phyloP scores from a whole-genome alignment of 1,140 invertebrate species.

The Drosophila tropicalis region DNA sequence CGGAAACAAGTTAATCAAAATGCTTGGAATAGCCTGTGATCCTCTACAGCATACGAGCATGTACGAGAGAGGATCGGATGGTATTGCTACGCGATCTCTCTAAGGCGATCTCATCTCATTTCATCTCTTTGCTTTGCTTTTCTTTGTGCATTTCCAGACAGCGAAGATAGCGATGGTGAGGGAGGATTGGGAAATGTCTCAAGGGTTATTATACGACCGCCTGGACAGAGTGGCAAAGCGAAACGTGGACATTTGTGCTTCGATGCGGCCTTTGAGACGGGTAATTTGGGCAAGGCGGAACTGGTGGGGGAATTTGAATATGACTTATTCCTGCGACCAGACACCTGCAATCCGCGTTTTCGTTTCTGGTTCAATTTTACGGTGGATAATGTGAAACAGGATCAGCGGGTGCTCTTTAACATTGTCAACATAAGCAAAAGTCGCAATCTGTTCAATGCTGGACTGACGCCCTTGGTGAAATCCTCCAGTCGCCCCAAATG shows the following conservation, averaged over 20 bases:
- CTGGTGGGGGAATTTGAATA: conserved; percentile 97
- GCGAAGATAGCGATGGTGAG: conserved; percentile 97
- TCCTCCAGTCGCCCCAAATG: conserved; percentile 95
- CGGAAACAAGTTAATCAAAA: conserved; percentile 37
- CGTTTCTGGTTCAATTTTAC: conserved; percentile 99
- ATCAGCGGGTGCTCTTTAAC: conserved; percentile 98
- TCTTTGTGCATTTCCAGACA: conserved; percentile 86
- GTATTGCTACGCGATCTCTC: conserved; percentile 65
- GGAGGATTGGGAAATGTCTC: conserved; percentile 97
- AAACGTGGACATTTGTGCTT: conserved; percentile 96
- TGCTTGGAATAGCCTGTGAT: conserved; percentile 84
- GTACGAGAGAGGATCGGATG: conserved; percentile 85
- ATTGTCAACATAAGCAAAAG: conserved; percentile 98
- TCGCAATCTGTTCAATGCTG: conserved; percentile 93
- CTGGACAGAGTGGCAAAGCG: conserved; percentile 94
- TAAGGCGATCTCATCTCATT: neutral
- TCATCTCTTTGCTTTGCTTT: conserved; percentile 12
- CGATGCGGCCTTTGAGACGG: conserved; percentile 98
- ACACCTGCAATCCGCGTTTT: conserved; percentile 96
- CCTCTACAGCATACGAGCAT: conserved; percentile 87
- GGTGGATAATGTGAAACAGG: conserved; percentile 96
- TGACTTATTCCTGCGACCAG: conserved; percentile 97
- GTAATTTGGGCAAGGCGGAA: conserved; percentile 97
- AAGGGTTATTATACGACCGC: conserved; percentile 94
- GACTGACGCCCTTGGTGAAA: conserved; percentile 97